phyloP scores from a whole-genome alignment of 2,113 vertebrate genomes.

The Erythrolamprus reginae region DNA sequence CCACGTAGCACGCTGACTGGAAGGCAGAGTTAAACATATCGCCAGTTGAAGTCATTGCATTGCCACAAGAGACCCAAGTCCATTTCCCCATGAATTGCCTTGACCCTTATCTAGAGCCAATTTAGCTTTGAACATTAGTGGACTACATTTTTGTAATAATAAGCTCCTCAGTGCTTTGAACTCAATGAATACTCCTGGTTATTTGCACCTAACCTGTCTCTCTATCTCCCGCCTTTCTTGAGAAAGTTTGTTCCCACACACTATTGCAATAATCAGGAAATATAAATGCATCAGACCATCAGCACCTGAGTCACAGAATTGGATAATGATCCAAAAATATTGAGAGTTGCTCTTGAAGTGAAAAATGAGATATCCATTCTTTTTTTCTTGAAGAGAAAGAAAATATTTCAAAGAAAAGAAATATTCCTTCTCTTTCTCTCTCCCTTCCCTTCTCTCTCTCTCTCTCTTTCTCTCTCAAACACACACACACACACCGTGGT shows the following conservation, averaged over 20 bases:
- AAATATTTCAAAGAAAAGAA: neutral
- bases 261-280: slow-evolving; percentile 64
- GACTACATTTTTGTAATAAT: neutral
- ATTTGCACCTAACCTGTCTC: neutral
- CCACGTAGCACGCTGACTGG: neutral
- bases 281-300: slow-evolving; percentile 65
- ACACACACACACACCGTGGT: neutral
- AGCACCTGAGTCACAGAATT: slow-evolving; percentile 35
- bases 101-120: neutral
- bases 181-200: neutral
- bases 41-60: neutral
- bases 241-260: slow-evolving; percentile 26
- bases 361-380: slow-evolving; percentile 39
- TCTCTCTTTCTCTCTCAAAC: too few relatives aligned
- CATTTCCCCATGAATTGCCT: neutral
- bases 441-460: too few relatives aligned
- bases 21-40: neutral
- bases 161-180: neutral
- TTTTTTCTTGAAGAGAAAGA: neutral
- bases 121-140: neutral
- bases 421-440: neutral
- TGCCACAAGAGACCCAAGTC: neutral
- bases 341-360: slow-evolving; percentile 55
- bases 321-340: slow-evolving; percentile 22
- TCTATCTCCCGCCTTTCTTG: neutral